Evolutionary conservation across 2,797 vertebrate species (phyloP), one percentile per base, ranked within the genome.

Genomic region (Leptoclinus maculatus): DNA sequence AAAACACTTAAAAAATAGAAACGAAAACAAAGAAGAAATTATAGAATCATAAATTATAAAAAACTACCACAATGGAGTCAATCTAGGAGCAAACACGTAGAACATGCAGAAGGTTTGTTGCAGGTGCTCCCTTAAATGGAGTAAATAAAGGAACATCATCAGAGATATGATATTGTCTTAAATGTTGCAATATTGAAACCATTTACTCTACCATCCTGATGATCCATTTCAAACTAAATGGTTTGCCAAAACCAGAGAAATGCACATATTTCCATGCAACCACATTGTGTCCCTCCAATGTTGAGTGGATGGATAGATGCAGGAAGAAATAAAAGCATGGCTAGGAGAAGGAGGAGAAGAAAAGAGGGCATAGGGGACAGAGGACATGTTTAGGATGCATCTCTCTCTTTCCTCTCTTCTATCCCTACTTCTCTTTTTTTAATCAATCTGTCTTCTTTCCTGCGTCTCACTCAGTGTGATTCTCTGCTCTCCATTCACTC

Each of bases 361-460:
- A 68, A 62, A n/a, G 7, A 53, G 23, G 34, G 12, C n/a, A 23
- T 34, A 23, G 17, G 7, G 10, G 10, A 53, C 27, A 21, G 10
- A 38, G 60, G 29, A 74, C 3, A 72, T 38, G 19, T 72, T 67
- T 32, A 19, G 36, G 59, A 67, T n/a, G 53, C 58, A 41, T 56
- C 62, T 41, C 23, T 19, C 49, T 62, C 32, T 66, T 56, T 17
- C 25, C 12, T 49, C 17, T 71, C 47, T 74, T 53, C 16, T 21
- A 2, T 41, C 19, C 25, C 36, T n/a, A 47, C 65, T 29, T 83
- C n/a, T 19, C 25, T 27, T 64, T 68, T 68, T 51, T 83, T 74
- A 85, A 84, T 83, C 72, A 86, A 60, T 74, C 57, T 64, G 41
- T 62, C 56, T 19, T 51, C 58, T 71, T 51, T 74, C 69, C 38